Base-by-base conservation (phyloP, 2,888 invertebrate genomes). In the Crepidodera aurea region DNA sequence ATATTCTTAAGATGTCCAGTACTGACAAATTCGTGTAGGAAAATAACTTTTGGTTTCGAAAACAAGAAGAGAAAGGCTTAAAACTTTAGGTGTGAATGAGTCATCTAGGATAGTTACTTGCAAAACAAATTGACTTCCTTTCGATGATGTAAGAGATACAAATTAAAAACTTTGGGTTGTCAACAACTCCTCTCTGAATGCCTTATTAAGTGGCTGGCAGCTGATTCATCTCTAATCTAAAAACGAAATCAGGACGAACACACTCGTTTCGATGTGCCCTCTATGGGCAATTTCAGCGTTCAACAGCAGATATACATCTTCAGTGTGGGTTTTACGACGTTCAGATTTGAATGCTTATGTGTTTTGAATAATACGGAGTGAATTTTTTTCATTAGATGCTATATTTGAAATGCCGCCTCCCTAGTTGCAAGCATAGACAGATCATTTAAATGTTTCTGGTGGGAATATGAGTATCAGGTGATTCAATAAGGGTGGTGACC, bases 251-350 rank as follows among this genome's bases (percentile, higher is more conserved):
- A 62, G 48, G 51, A 57, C 27, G 29, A 57, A 53, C 53, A 39
- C 48, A 48, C 57, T 57, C 62, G 53, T 62, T 62, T 54, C 53
- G 39, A 48, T 58, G 57, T 55, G 51, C 62, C 62, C 62, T 62
- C 62, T 62, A 58, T 40, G 62, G 62, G 53, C 62, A 62, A 58
- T 62, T 59, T 48, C 53, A 37, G 34, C 61, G 53, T 60, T 56
- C 60, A 37, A 48, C 54, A 1, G 42, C 22, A n/a, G 66, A 66
- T 66, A 66, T 19, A 42, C 51, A 66, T 66, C 65, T 62, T 25
- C 50, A 50, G 55, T 58, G 65, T 66, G 54, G 65, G 65, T 58
- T 66, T 63, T 40, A 66, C 57, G 51, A 55, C 55, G 58, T 58
- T 51, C 62, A 56, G 51, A 58, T 66, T 65, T 60, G 57, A 65